Conservation (phyloP, 2,888 invertebrate genomes). For the Ochlodes sylvanus region DNA sequence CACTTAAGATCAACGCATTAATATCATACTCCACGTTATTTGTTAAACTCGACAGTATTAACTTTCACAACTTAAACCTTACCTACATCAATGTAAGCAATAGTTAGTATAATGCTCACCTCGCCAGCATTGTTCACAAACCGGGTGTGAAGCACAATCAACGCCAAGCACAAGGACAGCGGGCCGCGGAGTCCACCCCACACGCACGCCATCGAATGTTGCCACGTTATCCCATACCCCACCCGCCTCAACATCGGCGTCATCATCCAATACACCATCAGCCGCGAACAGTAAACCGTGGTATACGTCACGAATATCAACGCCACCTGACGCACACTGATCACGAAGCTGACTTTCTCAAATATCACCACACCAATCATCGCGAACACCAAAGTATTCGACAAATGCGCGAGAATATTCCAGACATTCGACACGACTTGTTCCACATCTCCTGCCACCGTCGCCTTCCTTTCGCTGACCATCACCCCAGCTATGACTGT, state of each 20-base stretch:
- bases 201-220: slow-evolving; percentile 83
- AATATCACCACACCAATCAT: slow-evolving; percentile 86
- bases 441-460: slow-evolving; percentile 72
- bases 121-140: slow-evolving; percentile 62
- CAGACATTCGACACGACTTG: slow-evolving; percentile 66
- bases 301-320: slow-evolving; percentile 75
- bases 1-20: too few species aligned
- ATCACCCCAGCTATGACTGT: slow-evolving; percentile 70
- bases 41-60: too few species aligned
- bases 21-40: too few species aligned
- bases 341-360: slow-evolving; percentile 75
- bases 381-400: slow-evolving; percentile 85
- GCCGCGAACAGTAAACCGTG: slow-evolving; percentile 74
- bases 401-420: slow-evolving; percentile 64
- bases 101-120: slow-evolving; percentile 50
- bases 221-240: slow-evolving; percentile 86
- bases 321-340: slow-evolving; percentile 68
- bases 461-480: slow-evolving; percentile 68
- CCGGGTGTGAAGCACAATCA: slow-evolving; percentile 80
- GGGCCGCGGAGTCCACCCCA: slow-evolving; percentile 87
- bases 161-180: slow-evolving; percentile 83
- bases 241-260: slow-evolving; percentile 79
- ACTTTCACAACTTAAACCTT: too few species aligned
- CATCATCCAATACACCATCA: slow-evolving; percentile 78
- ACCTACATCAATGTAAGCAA: neutral